These are phyloP conservation scores for Noturus placidus DNA, from an alignment of 2,113 vertebrate species.

Conservation along the genomic window DNA sequence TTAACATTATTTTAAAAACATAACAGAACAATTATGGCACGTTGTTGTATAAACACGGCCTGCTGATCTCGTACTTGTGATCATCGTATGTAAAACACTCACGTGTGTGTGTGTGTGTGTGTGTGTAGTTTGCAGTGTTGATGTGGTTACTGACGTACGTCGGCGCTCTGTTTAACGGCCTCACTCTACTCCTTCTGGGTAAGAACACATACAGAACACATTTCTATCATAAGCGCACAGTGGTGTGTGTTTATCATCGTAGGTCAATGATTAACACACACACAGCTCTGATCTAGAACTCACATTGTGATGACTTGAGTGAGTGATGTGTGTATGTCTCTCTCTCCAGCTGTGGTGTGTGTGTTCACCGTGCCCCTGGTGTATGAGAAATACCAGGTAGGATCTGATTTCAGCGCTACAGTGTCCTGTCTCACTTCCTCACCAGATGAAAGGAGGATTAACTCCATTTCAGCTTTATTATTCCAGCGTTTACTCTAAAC, in stretches of 20 bases:
- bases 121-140: constrained; percentile 92
- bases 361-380: constrained; percentile 98
- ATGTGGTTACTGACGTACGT: constrained; percentile 99
- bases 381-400: constrained; percentile 98
- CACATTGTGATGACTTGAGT: too few relatives aligned
- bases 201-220: constrained; percentile 60
- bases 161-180: constrained; percentile 96
- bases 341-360: constrained; percentile 86
- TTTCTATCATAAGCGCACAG: neutral
- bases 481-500: neutral
- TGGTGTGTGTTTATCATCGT: neutral
- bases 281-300: too few relatives aligned
- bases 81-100: neutral
- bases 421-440: neutral
- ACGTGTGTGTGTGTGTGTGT: constrained; percentile 17
- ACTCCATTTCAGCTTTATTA: neutral
- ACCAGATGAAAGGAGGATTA: neutral
- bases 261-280: too few relatives aligned
- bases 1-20: neutral
- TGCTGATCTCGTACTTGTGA: neutral
- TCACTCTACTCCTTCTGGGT: constrained; percentile 98
- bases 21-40: neutral
- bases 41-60: neutral
- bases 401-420: constrained; percentile 19
- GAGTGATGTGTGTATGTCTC: neutral